Evolutionary conservation across 2,797 vertebrate genomes (phyloP).

Genomic region (Myiothlypis chrysogaster): DNA sequence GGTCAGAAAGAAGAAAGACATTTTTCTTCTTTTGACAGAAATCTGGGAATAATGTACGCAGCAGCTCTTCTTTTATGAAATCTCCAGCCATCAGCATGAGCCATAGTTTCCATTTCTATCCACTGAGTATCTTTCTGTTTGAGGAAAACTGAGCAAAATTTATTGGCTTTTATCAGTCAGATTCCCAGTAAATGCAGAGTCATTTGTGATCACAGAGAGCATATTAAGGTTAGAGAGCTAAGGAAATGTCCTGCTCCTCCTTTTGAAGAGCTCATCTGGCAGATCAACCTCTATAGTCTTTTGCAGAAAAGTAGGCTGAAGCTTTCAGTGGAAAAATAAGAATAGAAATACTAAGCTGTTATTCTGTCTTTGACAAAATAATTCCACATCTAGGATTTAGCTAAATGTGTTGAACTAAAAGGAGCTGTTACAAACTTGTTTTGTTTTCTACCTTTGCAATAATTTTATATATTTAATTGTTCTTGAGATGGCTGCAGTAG

Average conservation of each 20-base stretch:
- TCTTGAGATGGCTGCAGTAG: not conserved
- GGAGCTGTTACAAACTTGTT: not conserved
- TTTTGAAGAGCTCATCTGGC: not conserved
- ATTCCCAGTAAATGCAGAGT: not conserved
- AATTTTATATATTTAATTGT: not conserved
- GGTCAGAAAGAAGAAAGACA: not conserved
- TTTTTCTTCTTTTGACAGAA: not conserved
- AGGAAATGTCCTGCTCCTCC: not conserved
- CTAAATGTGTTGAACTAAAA: not conserved
- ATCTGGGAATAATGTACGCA: not conserved
- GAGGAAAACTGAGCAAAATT: not conserved
- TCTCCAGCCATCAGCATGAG: not conserved
- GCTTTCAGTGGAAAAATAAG: not conserved
- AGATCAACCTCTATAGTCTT: not conserved
- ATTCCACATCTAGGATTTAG: not conserved
- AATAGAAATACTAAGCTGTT: not conserved
- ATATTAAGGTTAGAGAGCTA: not conserved
- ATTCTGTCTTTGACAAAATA: not conserved
- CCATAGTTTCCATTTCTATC: not conserved
- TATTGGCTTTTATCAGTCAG: not conserved
- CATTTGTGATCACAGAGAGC: not conserved
- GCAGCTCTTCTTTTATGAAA: not conserved
- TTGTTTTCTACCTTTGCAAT: not conserved
- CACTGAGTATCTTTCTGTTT: not conserved
- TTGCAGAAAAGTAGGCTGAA: not conserved